Percentiles rank a stretch among this genome's conserved stretches.
Conservation (phyloP, 2,888 invertebrate genomes). For the Diadromus collaris region DNA sequence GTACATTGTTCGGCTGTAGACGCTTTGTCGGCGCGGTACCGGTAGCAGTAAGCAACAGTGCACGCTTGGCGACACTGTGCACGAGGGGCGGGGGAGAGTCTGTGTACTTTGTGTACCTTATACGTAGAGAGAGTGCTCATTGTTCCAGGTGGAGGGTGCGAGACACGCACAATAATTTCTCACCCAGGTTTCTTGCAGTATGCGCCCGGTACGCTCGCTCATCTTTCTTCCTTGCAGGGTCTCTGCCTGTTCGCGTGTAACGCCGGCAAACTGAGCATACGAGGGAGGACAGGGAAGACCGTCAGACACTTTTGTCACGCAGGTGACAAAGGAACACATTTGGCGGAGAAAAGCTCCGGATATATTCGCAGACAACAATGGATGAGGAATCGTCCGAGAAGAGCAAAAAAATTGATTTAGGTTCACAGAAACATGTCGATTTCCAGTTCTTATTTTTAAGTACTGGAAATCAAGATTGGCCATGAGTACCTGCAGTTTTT, state of each 20-base stretch:
- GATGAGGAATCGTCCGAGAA: conserved; percentile 13
- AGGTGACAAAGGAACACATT: conserved; percentile 47
- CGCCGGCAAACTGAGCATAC: conserved; percentile 39
- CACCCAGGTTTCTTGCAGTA: conserved; percentile 48
- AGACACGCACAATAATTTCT: conserved; percentile 62
- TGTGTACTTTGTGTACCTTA: conserved; percentile 44
- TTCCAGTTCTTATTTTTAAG: background rate
- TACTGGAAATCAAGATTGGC: background rate
- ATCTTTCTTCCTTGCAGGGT: conserved; percentile 31
- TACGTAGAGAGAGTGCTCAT: conserved; percentile 43
- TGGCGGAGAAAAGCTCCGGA: background rate
- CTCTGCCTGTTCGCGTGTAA: background rate
- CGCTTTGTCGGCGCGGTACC: conserved; percentile 57
- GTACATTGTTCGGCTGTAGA: conserved; percentile 55
- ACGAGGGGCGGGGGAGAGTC: conserved; percentile 47
- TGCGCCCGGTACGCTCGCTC: conserved; percentile 20
- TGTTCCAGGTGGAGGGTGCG: conserved; percentile 59
- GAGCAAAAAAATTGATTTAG: background rate
- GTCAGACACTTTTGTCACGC: conserved; percentile 58
- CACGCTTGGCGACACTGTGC: conserved; percentile 52
- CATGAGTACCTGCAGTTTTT: too few species aligned
- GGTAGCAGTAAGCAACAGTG: conserved; percentile 50
- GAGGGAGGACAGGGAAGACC: conserved; percentile 28
- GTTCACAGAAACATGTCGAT: background rate
- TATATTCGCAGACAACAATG: conserved; percentile 21